Evolutionary conservation across 1,140 invertebrate species (phyloP).

Genomic region (Monochamus saltuarius): DNA sequence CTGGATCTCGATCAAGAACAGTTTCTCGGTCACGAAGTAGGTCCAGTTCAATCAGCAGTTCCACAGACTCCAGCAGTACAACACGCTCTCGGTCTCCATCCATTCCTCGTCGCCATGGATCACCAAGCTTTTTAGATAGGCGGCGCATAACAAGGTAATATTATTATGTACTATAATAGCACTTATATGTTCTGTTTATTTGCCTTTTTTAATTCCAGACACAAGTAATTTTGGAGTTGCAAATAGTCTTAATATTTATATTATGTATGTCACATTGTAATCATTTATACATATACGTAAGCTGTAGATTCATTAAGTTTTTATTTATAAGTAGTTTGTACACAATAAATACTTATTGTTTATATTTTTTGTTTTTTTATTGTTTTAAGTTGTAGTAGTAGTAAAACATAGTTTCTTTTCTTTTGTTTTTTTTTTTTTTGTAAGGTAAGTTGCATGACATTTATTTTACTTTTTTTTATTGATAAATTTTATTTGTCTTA

Average conservation of each 20-base stretch:
- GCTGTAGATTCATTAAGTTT: constrained; percentile 13
- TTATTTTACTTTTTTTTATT: constrained; percentile 12
- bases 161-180: constrained; percentile 8
- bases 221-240: constrained; percentile 36
- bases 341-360: constrained; percentile 16
- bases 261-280: constrained; percentile 6
- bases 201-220: constrained; percentile 55
- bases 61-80: constrained; percentile 44
- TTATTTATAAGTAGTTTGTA: constrained; percentile 17
- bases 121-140: constrained; percentile 86
- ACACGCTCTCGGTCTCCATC: constrained; percentile 76
- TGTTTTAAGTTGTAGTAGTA: constrained; percentile 4
- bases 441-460: constrained; percentile 28
- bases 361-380: constrained; percentile 20
- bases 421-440: constrained; percentile 15
- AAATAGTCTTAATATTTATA: neutral
- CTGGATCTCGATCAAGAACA: constrained; percentile 49
- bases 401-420: neutral
- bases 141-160: constrained; percentile 86
- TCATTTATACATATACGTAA: too few relatives aligned
- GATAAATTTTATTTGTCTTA: too few relatives aligned
- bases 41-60: constrained; percentile 56
- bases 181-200: constrained; percentile 49
- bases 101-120: constrained; percentile 83
- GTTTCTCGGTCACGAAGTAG: constrained; percentile 52